These are phyloP conservation scores for Polymixis flavicincta DNA, from an alignment of 2,888 invertebrate genomes.

Conservation along the genomic window DNA sequence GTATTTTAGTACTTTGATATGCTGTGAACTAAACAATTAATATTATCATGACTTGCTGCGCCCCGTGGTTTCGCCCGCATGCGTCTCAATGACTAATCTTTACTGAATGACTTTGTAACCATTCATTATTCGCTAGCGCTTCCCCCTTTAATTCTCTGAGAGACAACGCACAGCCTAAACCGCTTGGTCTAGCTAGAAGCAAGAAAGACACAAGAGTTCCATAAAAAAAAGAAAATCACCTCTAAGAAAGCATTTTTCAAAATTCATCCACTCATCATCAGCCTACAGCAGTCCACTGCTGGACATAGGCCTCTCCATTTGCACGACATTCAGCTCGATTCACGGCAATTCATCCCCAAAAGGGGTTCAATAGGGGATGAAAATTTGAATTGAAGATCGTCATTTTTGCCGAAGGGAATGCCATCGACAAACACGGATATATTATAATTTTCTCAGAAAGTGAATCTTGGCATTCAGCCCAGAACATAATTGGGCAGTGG, in stretches of 20 bases:
- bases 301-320: too few species aligned
- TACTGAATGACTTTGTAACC: too few species aligned
- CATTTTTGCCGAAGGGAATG: neutral
- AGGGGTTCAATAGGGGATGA: neutral
- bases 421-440: neutral
- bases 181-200: neutral
- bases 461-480: conserved; percentile 17
- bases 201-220: neutral
- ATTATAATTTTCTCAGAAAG: neutral
- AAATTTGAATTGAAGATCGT: neutral
- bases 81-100: too few species aligned
- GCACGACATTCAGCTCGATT: too few species aligned
- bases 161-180: too few species aligned
- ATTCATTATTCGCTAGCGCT: too few species aligned
- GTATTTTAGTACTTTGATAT: neutral
- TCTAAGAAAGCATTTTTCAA: neutral
- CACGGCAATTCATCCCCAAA: neutral
- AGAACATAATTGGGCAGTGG: neutral
- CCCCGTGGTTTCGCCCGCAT: too few species aligned
- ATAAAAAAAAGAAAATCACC: neutral
- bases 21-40: neutral
- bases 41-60: neutral
- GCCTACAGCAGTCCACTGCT: too few species aligned
- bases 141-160: too few species aligned
- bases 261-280: too few species aligned